Evolutionary conservation across 2,888 invertebrate species (phyloP), one percentile per base, ranked within the genome.

Genomic region (Limnephilus auricula): DNA sequence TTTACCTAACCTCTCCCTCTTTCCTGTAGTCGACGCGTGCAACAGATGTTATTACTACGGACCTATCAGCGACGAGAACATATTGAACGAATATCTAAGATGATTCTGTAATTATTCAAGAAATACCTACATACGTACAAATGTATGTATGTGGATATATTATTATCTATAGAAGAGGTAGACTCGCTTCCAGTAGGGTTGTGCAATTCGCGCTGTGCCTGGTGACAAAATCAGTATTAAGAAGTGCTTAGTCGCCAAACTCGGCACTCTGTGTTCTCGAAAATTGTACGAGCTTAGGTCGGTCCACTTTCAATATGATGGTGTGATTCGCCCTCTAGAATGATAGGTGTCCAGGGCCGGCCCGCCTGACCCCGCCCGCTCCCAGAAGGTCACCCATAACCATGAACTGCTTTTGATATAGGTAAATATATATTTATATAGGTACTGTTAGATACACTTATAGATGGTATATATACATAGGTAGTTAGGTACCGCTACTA

Each of bases 261-360:
- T 65, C 65, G 9, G n/a, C n/a, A n/a, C 25, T 10, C 65, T n/a
- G n/a, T n/a, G n/a, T n/a, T 65, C n/a, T 65, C 25, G 2, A 25
- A 65, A 65, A 2, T 65, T 65, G n/a, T n/a, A 65, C 25, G 4
- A 9, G 65, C n/a, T 18, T 0, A 65, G 65, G 34, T 82, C 18
- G 6, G 82, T 37, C 34, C 25, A 34, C 82, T 65, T 82, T 18
- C 9, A 25, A 3, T 13, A n/a, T 37, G 82, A 82, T 82, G n/a
- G 34, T 82, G 82, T 31, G 25, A 32, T 82, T 15, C 82, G 34
- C 34, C 34, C 31, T 25, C 25, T 32, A 32, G 82, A 25, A 32
- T 34, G 82, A 82, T 82, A 82, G 80, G 80, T 82, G 32, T 82
- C 82, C 82, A 82, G 82, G 82, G 82, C 82, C 82, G 82, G 82